Base-by-base conservation (phyloP, 2,888 invertebrate species). In the Drosophila melanosoma region DNA sequence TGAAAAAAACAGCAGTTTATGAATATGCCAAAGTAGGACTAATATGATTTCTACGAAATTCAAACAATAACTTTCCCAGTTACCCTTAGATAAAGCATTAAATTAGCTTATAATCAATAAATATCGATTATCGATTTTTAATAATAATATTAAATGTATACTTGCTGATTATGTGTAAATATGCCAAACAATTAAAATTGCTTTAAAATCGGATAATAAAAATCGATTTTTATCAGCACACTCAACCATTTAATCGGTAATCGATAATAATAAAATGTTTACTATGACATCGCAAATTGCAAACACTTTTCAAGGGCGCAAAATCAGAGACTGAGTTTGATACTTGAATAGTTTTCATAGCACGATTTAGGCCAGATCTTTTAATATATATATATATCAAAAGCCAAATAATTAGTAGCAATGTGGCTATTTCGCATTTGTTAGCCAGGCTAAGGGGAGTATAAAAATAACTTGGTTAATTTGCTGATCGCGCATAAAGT, bases 401-500 rank as follows among this genome's bases (percentile, higher is more conserved):
- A 4, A 56, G n/a, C 29, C 56, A 38, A 56, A 56, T 29, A 57
- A 57, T 40, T 40, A 64, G 38, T 53, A 49, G 38, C 29, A 40
- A 33, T 23, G 32, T 15, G n/a, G 32, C 10, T 2, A 33, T 17
- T 53, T 53, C 12, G 12, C 15, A 15, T 26, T 52, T 12, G 32
- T 26, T 51, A 49, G n/a, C 15, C 49, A 29, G 29, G n/a, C 26
- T 70, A 36, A 33, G 26, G 29, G n/a, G 33, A 36, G 36, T 69
- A 69, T 70, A 38, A 69, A 69, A 54, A 57, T 45, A 58, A 63
- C 36, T 53, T 57, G 17, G 23, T 12, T 54, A 58, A 66, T 57
- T 40, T 66, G 73, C 66, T 72, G 73, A 72, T 72, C 48, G 57
- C 42, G 61, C 74, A 62, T 62, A 54, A 51, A 64, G 35, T 62